A percentile compares a stretch with the other conserved stretches of the same genome.
Evolutionary conservation across 2,888 invertebrate genomes (phyloP).

Genomic region (Diachrysia chrysitis): DNA sequence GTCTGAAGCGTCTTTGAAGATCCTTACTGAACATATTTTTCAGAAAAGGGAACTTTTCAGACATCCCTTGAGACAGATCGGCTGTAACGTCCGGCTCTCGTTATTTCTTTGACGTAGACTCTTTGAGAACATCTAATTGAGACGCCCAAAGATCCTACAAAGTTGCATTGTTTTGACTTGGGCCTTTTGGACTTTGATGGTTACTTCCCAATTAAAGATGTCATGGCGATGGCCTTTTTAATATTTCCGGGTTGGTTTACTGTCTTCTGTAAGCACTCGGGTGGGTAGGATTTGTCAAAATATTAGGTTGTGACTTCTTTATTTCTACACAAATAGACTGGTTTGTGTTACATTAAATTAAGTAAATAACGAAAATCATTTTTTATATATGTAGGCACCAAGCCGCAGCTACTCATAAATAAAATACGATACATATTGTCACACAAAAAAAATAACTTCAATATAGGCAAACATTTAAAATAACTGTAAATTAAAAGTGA

Average conservation of each 20-base stretch:
- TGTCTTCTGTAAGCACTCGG: conserved; percentile 7
- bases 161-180: conserved; percentile 59
- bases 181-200: conserved; percentile 30
- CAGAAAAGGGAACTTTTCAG: conserved; percentile 58
- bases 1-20: conserved; percentile 44
- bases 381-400: not conserved
- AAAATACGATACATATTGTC: not conserved
- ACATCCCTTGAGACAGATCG: conserved; percentile 62
- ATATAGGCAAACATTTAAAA: not conserved
- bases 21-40: conserved; percentile 39
- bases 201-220: conserved; percentile 49
- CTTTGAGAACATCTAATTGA: conserved; percentile 66
- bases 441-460: not conserved
- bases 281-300: not conserved
- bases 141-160: conserved; percentile 59
- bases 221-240: conserved; percentile 16
- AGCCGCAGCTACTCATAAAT: not conserved
- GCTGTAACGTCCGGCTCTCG: conserved; percentile 68
- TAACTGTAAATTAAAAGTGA: conserved; percentile 2
- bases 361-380: not conserved
- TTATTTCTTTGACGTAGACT: conserved; percentile 71
- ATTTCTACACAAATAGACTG: not conserved
- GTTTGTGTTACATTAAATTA: not conserved
- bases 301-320: not conserved
- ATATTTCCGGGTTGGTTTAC: conserved; percentile 22